Conservation (phyloP, 2,888 invertebrate species). For the Asteroscopus sphinx region DNA sequence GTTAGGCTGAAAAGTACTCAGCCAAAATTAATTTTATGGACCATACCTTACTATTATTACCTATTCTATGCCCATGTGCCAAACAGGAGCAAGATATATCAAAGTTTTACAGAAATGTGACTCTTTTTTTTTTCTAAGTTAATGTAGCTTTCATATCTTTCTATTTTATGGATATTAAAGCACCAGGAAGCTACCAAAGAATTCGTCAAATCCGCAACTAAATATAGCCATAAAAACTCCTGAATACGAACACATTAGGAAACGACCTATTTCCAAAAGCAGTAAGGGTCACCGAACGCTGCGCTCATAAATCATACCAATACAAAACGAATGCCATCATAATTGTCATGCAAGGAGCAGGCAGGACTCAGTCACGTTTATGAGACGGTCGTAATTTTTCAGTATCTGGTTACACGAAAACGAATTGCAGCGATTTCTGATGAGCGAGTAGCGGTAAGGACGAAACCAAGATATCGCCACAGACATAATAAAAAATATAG, state of each 20-base stretch:
- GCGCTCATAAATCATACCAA: constrained; percentile 52
- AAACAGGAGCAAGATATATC: too few relatives aligned
- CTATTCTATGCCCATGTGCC: too few relatives aligned
- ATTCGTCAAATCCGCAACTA: constrained; percentile 5
- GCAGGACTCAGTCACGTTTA: constrained; percentile 66
- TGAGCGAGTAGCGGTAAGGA: constrained; percentile 26
- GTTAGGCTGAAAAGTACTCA: too few relatives aligned
- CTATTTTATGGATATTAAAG: not conserved
- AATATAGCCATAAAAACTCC: constrained; percentile 35
- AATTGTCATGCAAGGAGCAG: constrained; percentile 62
- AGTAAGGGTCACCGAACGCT: constrained; percentile 47
- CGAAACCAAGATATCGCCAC: not conserved
- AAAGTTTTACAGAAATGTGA: too few relatives aligned
- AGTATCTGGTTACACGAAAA: constrained; percentile 66
- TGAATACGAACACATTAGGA: constrained; percentile 39
- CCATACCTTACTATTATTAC: too few relatives aligned
- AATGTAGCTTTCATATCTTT: too few relatives aligned
- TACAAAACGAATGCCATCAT: constrained; percentile 56
- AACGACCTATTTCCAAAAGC: constrained; percentile 54
- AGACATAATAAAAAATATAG: too few relatives aligned
- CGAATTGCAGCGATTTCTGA: not conserved
- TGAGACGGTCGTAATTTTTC: constrained; percentile 69
- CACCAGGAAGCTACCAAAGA: not conserved
- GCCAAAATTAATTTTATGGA: too few relatives aligned
- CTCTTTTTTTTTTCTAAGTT: too few relatives aligned